phyloP scores from a whole-genome alignment of 2,888 invertebrate species.

The Drosophila nigritarsus region DNA sequence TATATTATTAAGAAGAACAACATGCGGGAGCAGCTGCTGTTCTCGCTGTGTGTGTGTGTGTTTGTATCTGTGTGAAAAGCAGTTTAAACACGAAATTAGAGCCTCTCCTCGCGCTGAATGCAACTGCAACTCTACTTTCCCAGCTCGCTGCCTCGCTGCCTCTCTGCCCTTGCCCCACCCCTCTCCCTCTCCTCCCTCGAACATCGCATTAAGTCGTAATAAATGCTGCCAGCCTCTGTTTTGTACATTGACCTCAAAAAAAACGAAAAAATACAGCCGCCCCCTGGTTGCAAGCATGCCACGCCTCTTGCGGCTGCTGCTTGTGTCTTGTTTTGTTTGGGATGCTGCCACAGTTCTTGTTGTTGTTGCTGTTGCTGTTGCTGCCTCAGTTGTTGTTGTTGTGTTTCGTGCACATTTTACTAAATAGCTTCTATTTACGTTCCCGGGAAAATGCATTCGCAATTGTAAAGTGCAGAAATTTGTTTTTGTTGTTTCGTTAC shows the following conservation, averaged over 20 bases:
- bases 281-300: constrained; percentile 36
- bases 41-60: constrained; percentile 21
- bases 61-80: constrained; percentile 60
- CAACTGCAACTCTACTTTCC: constrained; percentile 33
- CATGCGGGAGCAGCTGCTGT: constrained; percentile 12
- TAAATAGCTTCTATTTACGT: constrained; percentile 78
- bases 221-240: constrained; percentile 71
- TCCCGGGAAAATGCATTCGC: constrained; percentile 77
- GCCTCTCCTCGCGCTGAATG: constrained; percentile 37
- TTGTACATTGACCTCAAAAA: constrained; percentile 76
- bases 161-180: not conserved
- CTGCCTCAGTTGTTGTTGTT: constrained; percentile 22
- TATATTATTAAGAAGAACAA: constrained; percentile 34
- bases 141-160: not conserved
- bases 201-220: constrained; percentile 75
- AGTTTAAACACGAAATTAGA: constrained; percentile 79
- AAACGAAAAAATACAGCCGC: constrained; percentile 25
- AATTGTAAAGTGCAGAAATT: constrained; percentile 72
- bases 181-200: constrained; percentile 15
- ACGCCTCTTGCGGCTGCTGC: constrained; percentile 38
- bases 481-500: constrained; percentile 53
- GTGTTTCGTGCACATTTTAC: constrained; percentile 72
- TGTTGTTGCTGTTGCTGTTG: constrained; percentile 26
- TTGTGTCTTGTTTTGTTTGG: constrained; percentile 32
- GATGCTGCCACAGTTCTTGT: constrained; percentile 39